Evolutionary conservation across 2,888 invertebrate genomes (phyloP).

Genomic region (Leptura quadrifasciata): DNA sequence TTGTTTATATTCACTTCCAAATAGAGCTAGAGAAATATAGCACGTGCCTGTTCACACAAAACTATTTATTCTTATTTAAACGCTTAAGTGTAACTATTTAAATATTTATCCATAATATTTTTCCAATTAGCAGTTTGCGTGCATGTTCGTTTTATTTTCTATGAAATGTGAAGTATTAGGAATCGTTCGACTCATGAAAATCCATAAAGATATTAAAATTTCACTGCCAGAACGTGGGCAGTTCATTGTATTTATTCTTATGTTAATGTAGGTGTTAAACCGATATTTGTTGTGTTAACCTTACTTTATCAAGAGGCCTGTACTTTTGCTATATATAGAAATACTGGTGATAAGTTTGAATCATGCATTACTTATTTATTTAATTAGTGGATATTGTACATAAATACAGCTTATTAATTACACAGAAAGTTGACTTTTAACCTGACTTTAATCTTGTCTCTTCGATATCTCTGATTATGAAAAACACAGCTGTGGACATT

Average conservation of each 20-base stretch:
- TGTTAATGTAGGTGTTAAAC: slow-evolving; percentile 20
- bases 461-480: no score
- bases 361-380: no score
- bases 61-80: not conserved
- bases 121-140: not conserved
- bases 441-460: no score
- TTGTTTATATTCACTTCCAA: no score
- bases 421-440: no score
- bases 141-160: not conserved
- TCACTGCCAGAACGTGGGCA: slow-evolving; percentile 6
- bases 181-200: slow-evolving; percentile 19
- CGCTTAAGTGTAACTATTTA: not conserved
- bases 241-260: slow-evolving; percentile 1
- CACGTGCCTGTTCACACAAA: not conserved
- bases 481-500: no score
- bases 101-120: not conserved
- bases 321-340: not conserved
- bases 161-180: not conserved
- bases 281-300: slow-evolving; percentile 8
- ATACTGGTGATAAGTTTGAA: not conserved
- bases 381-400: no score
- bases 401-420: no score
- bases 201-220: slow-evolving; percentile 1
- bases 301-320: not conserved
- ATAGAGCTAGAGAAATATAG: not conserved